These are phyloP conservation scores for Cavia aperea DNA, from an alignment of 2,113 vertebrate species.

Conservation along the genomic window DNA sequence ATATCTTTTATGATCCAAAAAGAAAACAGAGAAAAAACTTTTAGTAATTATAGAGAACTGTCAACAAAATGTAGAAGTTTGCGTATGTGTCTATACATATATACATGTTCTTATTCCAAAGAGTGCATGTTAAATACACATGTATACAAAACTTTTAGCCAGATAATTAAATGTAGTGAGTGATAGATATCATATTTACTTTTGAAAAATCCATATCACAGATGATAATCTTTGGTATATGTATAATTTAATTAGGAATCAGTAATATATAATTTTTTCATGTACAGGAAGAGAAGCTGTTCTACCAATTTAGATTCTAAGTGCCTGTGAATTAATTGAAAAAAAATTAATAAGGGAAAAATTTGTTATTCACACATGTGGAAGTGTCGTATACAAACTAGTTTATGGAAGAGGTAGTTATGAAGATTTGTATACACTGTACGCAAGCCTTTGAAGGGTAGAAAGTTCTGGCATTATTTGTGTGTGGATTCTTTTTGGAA, in stretches of 20 bases:
- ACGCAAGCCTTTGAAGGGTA: background rate
- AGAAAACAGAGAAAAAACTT: background rate
- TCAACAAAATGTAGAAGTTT: background rate
- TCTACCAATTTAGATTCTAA: background rate
- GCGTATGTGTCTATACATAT: background rate
- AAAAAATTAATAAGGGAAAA: background rate
- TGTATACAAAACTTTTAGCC: background rate
- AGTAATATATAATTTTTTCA: background rate
- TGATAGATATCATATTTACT: background rate
- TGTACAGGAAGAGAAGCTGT: background rate
- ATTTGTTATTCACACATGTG: background rate
- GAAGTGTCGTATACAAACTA: background rate
- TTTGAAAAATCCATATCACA: background rate
- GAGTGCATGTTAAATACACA: background rate
- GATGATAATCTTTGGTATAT: background rate
- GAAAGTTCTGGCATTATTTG: background rate
- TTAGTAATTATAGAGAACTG: background rate
- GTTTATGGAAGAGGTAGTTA: background rate
- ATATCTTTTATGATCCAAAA: background rate
- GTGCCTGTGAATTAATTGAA: background rate
- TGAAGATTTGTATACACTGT: background rate
- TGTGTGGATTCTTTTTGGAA: conserved; percentile 1
- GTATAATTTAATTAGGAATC: conserved; percentile 17
- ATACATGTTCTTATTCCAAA: background rate
- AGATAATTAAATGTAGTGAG: background rate